A percentile compares a stretch with the other conserved stretches of the same genome.
Evolutionary conservation across 2,797 vertebrate species (phyloP).

Genomic region (Pipistrellus nathusii): DNA sequence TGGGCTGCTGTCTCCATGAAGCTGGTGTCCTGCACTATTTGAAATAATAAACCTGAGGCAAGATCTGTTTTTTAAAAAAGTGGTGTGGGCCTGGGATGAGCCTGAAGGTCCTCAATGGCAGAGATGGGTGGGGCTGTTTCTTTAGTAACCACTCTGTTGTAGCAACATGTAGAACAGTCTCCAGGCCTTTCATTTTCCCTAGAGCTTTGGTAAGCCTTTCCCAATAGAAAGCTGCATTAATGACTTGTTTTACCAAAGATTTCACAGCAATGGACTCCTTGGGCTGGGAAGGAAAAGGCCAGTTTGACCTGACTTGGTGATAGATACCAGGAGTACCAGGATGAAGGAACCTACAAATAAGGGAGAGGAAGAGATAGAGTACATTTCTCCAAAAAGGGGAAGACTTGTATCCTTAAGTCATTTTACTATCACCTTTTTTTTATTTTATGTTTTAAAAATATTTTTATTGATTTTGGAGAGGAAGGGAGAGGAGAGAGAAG

Average conservation of each 20-base stretch:
- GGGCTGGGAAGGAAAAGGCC: constrained; percentile 18
- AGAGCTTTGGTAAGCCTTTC: constrained; percentile 30
- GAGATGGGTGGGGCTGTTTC: background rate
- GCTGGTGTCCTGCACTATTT: background rate
- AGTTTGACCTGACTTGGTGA: constrained; percentile 66
- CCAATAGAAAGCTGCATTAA: constrained; percentile 64
- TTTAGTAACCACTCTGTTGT: constrained; percentile 40
- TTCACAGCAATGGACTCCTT: constrained; percentile 58
- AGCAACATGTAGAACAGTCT: constrained; percentile 57
- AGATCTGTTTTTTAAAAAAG: background rate
- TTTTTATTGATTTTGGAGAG: no score
- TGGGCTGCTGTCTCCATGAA: background rate
- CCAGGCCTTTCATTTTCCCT: constrained; percentile 28
- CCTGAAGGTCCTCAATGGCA: background rate
- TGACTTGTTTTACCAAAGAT: constrained; percentile 73
- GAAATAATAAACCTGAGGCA: background rate
- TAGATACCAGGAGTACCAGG: constrained; percentile 63
- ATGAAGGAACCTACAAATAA: background rate
- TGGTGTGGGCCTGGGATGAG: background rate
- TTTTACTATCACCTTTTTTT: background rate
- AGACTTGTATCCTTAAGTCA: background rate
- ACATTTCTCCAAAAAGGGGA: background rate
- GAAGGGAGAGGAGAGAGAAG: no score
- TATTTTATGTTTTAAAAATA: no score
- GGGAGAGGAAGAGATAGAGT: background rate